phyloP scores from a whole-genome alignment of 2,113 vertebrate species.

The Lepisosteus oculatus region DNA sequence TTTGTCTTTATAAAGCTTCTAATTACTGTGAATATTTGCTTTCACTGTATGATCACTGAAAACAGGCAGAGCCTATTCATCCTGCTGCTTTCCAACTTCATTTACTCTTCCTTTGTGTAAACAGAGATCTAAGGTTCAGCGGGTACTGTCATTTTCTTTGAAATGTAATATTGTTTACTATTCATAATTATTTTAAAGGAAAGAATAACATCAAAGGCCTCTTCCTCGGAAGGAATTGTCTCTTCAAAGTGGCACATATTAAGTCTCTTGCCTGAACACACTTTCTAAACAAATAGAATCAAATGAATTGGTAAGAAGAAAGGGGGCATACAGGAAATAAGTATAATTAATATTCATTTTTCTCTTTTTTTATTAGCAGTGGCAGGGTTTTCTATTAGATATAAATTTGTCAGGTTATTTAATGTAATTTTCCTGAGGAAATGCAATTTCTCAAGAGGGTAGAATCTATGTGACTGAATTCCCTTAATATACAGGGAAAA shows the following conservation, averaged over 20 bases:
- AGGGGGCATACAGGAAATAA: conserved; percentile 38
- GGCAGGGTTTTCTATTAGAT: conserved; percentile 31
- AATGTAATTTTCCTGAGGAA: conserved; percentile 31
- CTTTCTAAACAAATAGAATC: conserved; percentile 49
- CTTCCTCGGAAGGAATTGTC: conserved; percentile 32
- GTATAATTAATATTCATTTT: conserved; percentile 51
- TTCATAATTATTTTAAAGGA: conserved; percentile 60
- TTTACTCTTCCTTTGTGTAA: conserved; percentile 16
- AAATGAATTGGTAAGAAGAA: conserved; percentile 49
- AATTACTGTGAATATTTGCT: neutral
- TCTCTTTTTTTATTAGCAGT: conserved; percentile 34
- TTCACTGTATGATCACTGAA: neutral
- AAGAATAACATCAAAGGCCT: conserved; percentile 52
- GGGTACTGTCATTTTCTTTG: conserved; percentile 26
- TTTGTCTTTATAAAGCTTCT: neutral
- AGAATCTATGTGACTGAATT: neutral
- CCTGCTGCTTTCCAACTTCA: conserved; percentile 9
- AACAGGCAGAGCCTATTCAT: conserved; percentile 9
- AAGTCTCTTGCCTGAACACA: conserved; percentile 34
- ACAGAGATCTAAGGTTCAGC: conserved; percentile 18
- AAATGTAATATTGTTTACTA: conserved; percentile 33
- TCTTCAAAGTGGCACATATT: conserved; percentile 40
- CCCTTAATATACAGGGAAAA: neutral
- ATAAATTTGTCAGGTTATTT: conserved; percentile 40
- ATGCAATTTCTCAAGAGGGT: conserved; percentile 28